These are phyloP conservation scores for Agonopterix arenella DNA, from an alignment of 2,888 invertebrate species.

Conservation along the genomic window DNA sequence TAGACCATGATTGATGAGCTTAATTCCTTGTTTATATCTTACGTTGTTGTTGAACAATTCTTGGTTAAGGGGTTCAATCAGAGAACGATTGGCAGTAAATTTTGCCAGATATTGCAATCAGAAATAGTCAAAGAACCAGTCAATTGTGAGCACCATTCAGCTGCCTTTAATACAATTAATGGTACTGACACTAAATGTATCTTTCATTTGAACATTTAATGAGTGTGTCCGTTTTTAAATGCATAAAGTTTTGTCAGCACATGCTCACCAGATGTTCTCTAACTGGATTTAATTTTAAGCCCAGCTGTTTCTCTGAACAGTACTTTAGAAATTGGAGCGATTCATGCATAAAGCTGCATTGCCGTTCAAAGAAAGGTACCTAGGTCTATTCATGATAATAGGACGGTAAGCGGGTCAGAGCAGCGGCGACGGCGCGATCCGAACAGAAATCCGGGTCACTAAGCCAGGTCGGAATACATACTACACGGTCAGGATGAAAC, in stretches of 20 bases:
- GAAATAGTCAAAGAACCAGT: too few relatives aligned
- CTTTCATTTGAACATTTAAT: too few relatives aligned
- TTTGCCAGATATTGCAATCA: too few relatives aligned
- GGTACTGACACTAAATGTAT: too few relatives aligned
- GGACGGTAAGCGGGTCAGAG: constrained; percentile 35
- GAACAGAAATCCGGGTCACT: constrained; percentile 47
- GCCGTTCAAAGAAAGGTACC: not conserved
- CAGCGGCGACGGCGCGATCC: constrained; percentile 15
- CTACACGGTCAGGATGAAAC: constrained; percentile 33
- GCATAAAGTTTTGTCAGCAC: not conserved
- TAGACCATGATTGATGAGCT: constrained; percentile 28
- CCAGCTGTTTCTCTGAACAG: not conserved
- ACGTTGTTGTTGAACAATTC: constrained; percentile 4
- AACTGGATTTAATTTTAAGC: not conserved
- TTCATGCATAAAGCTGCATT: not conserved
- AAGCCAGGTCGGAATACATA: constrained; percentile 38
- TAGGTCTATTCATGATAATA: constrained; percentile 4
- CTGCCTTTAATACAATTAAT: too few relatives aligned
- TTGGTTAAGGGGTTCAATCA: too few relatives aligned
- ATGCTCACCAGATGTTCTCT: not conserved
- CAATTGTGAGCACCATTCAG: too few relatives aligned
- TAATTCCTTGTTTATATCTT: constrained; percentile 8
- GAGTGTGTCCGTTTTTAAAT: too few relatives aligned
- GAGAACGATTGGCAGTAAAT: too few relatives aligned
- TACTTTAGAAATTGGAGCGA: not conserved